Evolutionary conservation across 2,797 vertebrate genomes (phyloP).

Genomic region (Danio choprae): DNA sequence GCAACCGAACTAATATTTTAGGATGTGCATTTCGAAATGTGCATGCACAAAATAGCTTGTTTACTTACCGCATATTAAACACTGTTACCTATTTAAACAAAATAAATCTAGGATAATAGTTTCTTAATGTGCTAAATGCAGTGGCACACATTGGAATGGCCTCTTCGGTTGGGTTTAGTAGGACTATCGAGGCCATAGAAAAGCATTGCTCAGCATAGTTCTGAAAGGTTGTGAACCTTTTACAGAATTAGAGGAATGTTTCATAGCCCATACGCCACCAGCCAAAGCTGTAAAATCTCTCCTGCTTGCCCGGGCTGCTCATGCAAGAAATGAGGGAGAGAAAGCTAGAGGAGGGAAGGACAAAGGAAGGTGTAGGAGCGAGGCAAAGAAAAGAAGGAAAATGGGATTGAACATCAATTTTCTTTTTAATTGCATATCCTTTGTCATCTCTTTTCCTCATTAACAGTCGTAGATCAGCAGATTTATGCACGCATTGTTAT

Average conservation of each 20-base stretch:
- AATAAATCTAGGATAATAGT: background rate
- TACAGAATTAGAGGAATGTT: constrained; percentile 51
- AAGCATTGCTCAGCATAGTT: constrained; percentile 35
- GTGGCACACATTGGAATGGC: background rate
- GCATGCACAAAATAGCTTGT: no score
- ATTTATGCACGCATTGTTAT: constrained; percentile 13
- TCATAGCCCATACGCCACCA: constrained; percentile 42
- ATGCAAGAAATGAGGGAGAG: constrained; percentile 33
- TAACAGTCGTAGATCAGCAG: constrained; percentile 36
- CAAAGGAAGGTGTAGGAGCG: constrained; percentile 28
- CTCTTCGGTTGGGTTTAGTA: constrained; percentile 4
- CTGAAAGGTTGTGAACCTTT: constrained; percentile 44
- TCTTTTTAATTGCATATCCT: constrained; percentile 36
- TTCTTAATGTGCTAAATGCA: background rate
- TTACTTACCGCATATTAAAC: no score
- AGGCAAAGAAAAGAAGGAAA: background rate
- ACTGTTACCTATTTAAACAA: no score
- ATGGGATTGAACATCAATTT: constrained; percentile 25
- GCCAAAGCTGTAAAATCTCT: constrained; percentile 43
- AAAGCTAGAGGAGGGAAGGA: constrained; percentile 23
- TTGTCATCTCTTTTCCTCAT: constrained; percentile 18
- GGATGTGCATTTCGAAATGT: no score
- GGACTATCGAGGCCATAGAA: constrained; percentile 23
- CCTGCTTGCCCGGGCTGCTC: background rate
- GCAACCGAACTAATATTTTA: no score